Evolutionary conservation across 2,888 invertebrate genomes (phyloP), one percentile per base, ranked within the genome.

Genomic region (Nezara viridula): DNA sequence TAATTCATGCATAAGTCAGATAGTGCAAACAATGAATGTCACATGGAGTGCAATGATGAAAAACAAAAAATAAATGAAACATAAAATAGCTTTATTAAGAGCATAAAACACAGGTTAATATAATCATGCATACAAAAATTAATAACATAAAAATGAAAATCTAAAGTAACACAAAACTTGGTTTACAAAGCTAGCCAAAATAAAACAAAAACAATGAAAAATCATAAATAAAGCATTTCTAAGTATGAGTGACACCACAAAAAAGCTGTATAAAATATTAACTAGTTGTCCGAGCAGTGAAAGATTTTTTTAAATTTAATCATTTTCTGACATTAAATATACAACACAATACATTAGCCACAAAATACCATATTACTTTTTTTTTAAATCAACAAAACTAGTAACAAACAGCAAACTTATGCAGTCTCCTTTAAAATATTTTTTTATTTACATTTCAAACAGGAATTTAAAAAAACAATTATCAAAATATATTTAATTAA

Each of bases 61-160:
- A 47, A 81, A 44, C n/a, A 81, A 81, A 44, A 73, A 73, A 77
- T 77, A 77, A 73, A 77, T 77, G 77, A 27, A 77, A 81, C 44
- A 24, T 44, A 44, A 40, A 81, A 44, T 81, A 44, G n/a, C 81
- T 81, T 81, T 81, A 81, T 81, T 81, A 44, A n/a, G 9, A 81
- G 44, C 21, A 81, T 44, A 81, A 81, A 81, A 40, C 81, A 81
- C 40, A 81, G 66, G 66, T 47, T 81, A 47, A 81, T 81, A 37
- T 44, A 7, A 81, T 44, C 81, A 81, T 81, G 40, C 81, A 81
- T 81, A 81, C 81, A 81, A 81, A 81, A 81, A 44, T 44, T 81
- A 44, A 77, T 77, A 14, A 77, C 24, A 40, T 77, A 37, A 77
- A 77, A 40, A 24, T 24, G 24, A 40, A 44, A n/a, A 44, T 37